Percentiles rank a stretch among this genome's conserved stretches.
Conservation (phyloP, 1,140 invertebrate genomes). For the Halesus radiatus region DNA sequence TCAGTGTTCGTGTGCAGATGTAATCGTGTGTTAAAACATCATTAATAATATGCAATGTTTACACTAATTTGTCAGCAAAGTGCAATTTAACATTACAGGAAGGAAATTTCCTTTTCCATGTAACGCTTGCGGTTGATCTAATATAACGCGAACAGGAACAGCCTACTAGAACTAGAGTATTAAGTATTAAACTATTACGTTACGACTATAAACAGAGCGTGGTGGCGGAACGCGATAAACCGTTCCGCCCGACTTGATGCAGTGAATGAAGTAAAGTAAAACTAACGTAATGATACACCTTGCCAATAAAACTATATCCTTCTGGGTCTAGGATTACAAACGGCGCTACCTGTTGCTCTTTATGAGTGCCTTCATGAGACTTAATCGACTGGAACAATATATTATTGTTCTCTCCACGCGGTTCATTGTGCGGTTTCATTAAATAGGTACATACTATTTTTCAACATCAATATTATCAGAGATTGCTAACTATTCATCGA, state of each 20-base stretch:
- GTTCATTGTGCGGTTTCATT: too few relatives aligned
- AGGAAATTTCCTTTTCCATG: not conserved
- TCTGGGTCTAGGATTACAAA: too few relatives aligned
- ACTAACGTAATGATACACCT: conserved; percentile 1
- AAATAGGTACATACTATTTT: too few relatives aligned
- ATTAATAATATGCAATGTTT: not conserved
- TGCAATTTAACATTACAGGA: not conserved
- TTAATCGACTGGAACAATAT: too few relatives aligned
- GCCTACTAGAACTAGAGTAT: not conserved
- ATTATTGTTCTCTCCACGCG: too few relatives aligned
- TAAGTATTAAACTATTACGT: not conserved
- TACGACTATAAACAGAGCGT: not conserved
- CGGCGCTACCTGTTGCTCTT: too few relatives aligned
- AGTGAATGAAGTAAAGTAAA: not conserved
- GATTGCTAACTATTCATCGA: too few relatives aligned
- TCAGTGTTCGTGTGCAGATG: too few relatives aligned
- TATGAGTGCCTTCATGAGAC: too few relatives aligned
- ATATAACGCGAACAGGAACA: not conserved
- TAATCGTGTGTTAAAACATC: too few relatives aligned
- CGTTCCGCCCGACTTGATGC: conserved; percentile 21
- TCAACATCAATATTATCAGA: too few relatives aligned
- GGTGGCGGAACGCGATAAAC: not conserved
- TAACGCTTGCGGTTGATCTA: not conserved
- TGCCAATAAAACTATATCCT: conserved; percentile 1
- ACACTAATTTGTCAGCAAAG: not conserved